Percentiles rank a stretch among this genome's conserved stretches.
These are phyloP conservation scores for Acanthococcus lagerstroemiae DNA, from an alignment of 2,888 invertebrate genomes.

Conservation along the genomic window DNA sequence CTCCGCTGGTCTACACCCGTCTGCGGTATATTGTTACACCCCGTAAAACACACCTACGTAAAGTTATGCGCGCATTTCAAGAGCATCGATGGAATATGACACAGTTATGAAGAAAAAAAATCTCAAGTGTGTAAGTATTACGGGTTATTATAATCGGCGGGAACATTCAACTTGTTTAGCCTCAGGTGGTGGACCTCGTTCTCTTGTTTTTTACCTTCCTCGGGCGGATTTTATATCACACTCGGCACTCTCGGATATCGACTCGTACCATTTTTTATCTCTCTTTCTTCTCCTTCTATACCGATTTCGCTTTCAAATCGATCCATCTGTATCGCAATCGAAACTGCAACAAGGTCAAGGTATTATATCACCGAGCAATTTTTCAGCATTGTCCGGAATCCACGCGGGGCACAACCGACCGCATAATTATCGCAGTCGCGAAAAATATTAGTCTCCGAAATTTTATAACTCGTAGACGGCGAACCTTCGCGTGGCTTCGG, in stretches of 20 bases:
- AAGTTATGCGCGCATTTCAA: not conserved
- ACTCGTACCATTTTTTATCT: not conserved
- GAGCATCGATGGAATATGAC: constrained; percentile 22
- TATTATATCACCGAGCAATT: constrained; percentile 2
- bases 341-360: constrained; percentile 11
- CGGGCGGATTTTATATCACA: constrained; percentile 6
- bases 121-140: not conserved
- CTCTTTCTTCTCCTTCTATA: not conserved
- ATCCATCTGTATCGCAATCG: not conserved
- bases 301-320: not conserved
- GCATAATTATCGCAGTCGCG: too few relatives aligned
- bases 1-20: too few relatives aligned
- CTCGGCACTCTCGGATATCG: not conserved
- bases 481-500: too few relatives aligned
- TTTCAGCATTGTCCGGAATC: too few relatives aligned
- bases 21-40: too few relatives aligned
- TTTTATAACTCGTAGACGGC: too few relatives aligned
- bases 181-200: constrained; percentile 14
- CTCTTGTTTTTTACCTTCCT: not conserved
- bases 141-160: not conserved
- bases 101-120: constrained; percentile 5
- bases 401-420: too few relatives aligned
- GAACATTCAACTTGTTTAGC: constrained; percentile 19
- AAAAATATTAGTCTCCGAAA: too few relatives aligned
- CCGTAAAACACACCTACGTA: not conserved